Conservation (phyloP, 1,140 invertebrate species). For the Neuroterus valhalla region DNA sequence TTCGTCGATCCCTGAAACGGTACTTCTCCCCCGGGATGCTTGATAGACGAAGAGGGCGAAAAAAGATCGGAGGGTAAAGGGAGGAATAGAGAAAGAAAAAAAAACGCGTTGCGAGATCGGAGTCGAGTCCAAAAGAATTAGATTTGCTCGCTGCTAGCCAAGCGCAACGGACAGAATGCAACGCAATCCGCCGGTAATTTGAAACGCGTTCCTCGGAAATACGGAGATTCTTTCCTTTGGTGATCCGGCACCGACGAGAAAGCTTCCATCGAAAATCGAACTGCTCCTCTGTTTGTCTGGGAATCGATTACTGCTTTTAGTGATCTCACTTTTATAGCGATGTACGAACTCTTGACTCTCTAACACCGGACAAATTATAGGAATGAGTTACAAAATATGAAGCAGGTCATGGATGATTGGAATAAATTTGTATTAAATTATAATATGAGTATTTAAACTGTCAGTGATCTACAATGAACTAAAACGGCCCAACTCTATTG, state of each 20-base stretch:
- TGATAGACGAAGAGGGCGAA: conserved; percentile 13
- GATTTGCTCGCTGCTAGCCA: conserved; percentile 67
- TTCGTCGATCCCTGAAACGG: conserved; percentile 26
- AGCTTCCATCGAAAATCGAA: conserved; percentile 27
- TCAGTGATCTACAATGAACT: too few relatives aligned
- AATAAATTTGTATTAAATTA: too few relatives aligned
- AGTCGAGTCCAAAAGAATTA: conserved; percentile 56
- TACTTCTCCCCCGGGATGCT: conserved; percentile 17
- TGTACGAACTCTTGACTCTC: background rate
- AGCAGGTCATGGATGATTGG: too few relatives aligned
- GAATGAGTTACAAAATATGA: too few relatives aligned
- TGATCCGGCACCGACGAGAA: conserved; percentile 14
- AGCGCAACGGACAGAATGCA: conserved; percentile 70
- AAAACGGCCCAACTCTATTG: too few relatives aligned
- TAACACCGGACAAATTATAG: background rate
- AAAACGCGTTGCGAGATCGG: conserved; percentile 3
- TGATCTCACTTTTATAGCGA: background rate
- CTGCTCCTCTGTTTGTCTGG: conserved; percentile 17
- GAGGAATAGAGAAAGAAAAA: conserved; percentile 32
- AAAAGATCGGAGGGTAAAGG: background rate
- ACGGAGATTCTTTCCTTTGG: conserved; percentile 54
- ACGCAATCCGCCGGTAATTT: conserved; percentile 68
- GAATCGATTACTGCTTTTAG: conserved; percentile 27
- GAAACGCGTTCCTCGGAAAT: conserved; percentile 67
- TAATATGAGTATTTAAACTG: too few relatives aligned